phyloP scores from a whole-genome alignment of 2,888 invertebrate genomes.

The Actias luna region DNA sequence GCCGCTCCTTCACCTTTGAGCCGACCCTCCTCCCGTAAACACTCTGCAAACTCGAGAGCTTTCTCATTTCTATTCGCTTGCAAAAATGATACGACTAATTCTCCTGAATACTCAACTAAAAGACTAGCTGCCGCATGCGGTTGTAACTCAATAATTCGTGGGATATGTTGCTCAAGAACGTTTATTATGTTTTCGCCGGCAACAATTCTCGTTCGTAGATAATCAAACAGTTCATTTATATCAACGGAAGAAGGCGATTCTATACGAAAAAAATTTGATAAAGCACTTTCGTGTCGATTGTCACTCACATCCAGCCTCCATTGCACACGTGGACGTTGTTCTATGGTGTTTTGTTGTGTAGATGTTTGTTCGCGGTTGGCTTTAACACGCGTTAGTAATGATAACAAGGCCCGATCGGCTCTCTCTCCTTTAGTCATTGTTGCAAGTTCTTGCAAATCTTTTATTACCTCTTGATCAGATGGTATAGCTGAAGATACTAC shows the following conservation, averaged over 20 bases:
- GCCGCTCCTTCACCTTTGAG: constrained; percentile 53
- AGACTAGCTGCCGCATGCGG: constrained; percentile 61
- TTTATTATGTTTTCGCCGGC: constrained; percentile 32
- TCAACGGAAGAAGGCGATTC: constrained; percentile 50
- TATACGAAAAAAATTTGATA: constrained; percentile 57
- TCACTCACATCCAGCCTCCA: constrained; percentile 55
- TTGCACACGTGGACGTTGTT: constrained; percentile 50
- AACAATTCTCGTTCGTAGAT: constrained; percentile 45
- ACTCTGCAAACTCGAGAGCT: constrained; percentile 45
- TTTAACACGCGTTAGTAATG: constrained; percentile 42
- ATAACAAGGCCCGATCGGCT: constrained; percentile 64
- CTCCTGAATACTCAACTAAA: constrained; percentile 43
- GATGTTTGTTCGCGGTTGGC: constrained; percentile 41
- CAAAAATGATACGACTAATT: constrained; percentile 26
- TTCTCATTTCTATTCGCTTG: constrained; percentile 24
- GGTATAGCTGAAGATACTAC: constrained; percentile 61
- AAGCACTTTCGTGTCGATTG: constrained; percentile 43
- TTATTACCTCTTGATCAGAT: constrained; percentile 55
- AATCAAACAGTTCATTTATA: constrained; percentile 65
- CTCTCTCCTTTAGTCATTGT: constrained; percentile 50
- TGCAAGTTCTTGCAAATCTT: constrained; percentile 48
- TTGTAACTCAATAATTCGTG: constrained; percentile 48
- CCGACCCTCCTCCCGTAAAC: constrained; percentile 36
- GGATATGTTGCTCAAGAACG: constrained; percentile 41
- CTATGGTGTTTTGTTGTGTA: constrained; percentile 31